Base-by-base conservation (phyloP, 2,113 vertebrate species). In the Corythoichthys intestinalis region DNA sequence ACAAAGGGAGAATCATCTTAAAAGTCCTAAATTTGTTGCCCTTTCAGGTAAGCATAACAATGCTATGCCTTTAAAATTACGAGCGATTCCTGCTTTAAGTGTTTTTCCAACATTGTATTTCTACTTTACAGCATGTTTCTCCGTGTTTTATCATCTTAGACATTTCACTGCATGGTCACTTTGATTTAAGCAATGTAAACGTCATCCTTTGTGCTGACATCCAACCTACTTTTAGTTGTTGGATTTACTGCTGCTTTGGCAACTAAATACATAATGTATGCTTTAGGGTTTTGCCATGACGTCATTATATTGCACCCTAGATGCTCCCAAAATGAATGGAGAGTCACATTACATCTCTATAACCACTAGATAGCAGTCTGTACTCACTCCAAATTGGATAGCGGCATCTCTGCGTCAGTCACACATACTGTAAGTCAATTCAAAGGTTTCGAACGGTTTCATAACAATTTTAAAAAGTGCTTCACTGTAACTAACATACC, bases 341-440 rank as follows among this genome's bases (percentile, higher is more conserved):
- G 3, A 1, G 11, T 3, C 14, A 12, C 59, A 76, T 15, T 66
- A 11, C 20, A 14, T 2, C 4, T 28, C 5, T 56, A 0, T 0
- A 4, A 61, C 84, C 87, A 81, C 74, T 72, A 85, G 87, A 49
- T 66, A 81, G 80, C 83, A 77, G 69, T 65, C 62, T 41, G 44
- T 10, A 54, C 34, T 34, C 35, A 47, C 44, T 46, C 10, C 41
- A 46, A 28, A 63, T 39, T 28, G 4, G 8, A 15, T 61, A 54
- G 41, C 39, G 6, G 6, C 44, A 3, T 7, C 41, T 37, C 20
- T 28, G 20, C 20, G 0, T 66, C 52, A 44, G 2, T 60, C 34
- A 28, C 70, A 35, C 50, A 28, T 28, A 28, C 20, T 28, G 14
- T 48, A 57, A 39, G 12, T 35, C 37, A 39, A 39, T 39, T 17